Evolutionary conservation across 2,113 vertebrate genomes (phyloP).

Genomic region (Microtus ochrogaster): DNA sequence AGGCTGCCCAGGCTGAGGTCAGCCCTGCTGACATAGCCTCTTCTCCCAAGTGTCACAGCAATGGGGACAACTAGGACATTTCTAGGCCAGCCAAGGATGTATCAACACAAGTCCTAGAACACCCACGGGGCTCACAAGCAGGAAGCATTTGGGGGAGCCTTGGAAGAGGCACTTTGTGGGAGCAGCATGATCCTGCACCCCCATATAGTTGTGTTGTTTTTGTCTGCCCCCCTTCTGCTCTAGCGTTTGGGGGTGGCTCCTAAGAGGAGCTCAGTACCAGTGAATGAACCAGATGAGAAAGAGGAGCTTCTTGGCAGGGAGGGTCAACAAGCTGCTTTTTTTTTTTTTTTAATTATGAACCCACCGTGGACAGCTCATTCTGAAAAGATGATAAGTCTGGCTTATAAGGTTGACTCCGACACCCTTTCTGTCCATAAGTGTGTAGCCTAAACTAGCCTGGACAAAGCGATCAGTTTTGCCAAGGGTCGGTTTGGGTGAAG

Average conservation of each 20-base stretch:
- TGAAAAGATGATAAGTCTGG: not conserved
- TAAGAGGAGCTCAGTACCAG: not conserved
- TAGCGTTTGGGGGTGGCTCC: not conserved
- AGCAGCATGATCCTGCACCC: not conserved
- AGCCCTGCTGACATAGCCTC: not conserved
- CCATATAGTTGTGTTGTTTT: not conserved
- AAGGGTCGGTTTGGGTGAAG: not conserved
- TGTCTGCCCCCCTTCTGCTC: rapidly evolving
- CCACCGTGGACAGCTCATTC: not conserved
- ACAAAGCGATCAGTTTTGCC: not conserved
- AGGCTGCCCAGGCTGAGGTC: not conserved
- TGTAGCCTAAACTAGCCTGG: not conserved
- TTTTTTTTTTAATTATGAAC: not conserved
- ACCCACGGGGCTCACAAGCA: not conserved
- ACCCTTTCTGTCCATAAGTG: not conserved
- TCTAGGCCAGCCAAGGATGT: not conserved
- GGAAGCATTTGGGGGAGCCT: not conserved
- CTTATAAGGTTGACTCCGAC: not conserved
- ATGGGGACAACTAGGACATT: not conserved
- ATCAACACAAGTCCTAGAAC: not conserved
- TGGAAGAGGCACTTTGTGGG: not conserved
- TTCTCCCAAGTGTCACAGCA: not conserved
- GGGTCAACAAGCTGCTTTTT: not conserved
- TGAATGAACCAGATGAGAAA: not conserved
- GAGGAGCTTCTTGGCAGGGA: not conserved